Conservation (phyloP, 2,888 invertebrate species). For the Sesia bembeciformis region DNA sequence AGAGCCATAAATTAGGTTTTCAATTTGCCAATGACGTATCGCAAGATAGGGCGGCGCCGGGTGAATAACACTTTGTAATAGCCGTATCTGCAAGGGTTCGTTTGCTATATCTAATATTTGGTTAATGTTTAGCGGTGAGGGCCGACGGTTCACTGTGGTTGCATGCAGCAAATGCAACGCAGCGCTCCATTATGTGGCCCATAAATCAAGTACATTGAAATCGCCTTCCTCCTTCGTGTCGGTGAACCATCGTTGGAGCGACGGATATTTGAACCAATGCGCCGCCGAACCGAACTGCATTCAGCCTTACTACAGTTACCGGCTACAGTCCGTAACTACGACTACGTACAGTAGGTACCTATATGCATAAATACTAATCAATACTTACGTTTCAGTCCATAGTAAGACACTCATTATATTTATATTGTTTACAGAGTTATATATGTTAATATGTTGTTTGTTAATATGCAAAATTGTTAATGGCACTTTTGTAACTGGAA, state of each 20-base stretch:
- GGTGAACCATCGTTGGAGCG: constrained; percentile 52
- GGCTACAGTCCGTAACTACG: too few species aligned
- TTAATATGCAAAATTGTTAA: too few species aligned
- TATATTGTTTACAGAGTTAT: too few species aligned
- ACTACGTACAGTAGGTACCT: too few species aligned
- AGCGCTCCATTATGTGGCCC: constrained; percentile 55
- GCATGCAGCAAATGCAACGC: constrained; percentile 60
- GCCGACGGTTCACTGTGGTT: constrained; percentile 32
- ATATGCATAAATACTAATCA: too few species aligned
- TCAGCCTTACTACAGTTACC: neutral
- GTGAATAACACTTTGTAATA: neutral
- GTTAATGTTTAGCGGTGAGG: constrained; percentile 26
- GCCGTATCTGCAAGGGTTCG: constrained; percentile 6
- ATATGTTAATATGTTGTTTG: too few species aligned
- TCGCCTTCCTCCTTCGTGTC: constrained; percentile 68
- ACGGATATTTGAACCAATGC: constrained; percentile 57
- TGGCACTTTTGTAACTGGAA: too few species aligned
- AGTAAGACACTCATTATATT: too few species aligned
- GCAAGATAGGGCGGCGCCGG: constrained; percentile 24
- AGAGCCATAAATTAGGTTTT: constrained; percentile 54
- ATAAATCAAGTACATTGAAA: constrained; percentile 70
- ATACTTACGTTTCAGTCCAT: too few species aligned
- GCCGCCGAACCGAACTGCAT: constrained; percentile 17
- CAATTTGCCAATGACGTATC: constrained; percentile 59
- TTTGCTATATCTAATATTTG: constrained; percentile 22